Percentiles rank a stretch among this genome's conserved stretches.
These are phyloP conservation scores for Diadophis punctatus DNA, from an alignment of 2,113 vertebrate species.

Conservation along the genomic window DNA sequence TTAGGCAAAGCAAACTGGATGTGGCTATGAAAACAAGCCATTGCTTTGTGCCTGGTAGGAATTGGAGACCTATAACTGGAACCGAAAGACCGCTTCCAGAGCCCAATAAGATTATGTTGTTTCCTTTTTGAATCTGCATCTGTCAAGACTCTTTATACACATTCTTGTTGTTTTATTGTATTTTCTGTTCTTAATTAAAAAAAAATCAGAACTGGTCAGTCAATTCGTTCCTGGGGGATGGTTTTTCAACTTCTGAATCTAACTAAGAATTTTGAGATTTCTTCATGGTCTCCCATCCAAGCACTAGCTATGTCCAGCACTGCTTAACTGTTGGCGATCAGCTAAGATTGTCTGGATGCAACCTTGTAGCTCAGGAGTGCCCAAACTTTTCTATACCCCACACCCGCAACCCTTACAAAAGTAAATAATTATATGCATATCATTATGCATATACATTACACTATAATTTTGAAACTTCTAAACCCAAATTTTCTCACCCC, in stretches of 20 bases:
- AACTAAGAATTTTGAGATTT: background rate
- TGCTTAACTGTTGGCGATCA: background rate
- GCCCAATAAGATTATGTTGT: background rate
- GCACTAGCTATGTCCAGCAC: background rate
- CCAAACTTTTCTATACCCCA: no score
- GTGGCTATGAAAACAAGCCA: background rate
- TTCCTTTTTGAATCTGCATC: background rate
- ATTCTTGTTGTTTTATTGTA: background rate
- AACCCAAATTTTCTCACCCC: no score
- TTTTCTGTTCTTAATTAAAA: background rate
- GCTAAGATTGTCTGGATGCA: background rate
- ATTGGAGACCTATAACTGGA: background rate
- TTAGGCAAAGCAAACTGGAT: background rate
- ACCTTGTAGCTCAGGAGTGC: no score
- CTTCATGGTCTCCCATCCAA: background rate
- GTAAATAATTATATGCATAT: no score
- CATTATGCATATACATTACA: no score
- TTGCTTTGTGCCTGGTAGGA: background rate
- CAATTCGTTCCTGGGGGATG: background rate
- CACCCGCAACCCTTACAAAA: no score
- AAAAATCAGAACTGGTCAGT: background rate
- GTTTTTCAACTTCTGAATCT: background rate
- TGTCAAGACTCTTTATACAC: background rate
- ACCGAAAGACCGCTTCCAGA: background rate
- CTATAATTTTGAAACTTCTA: no score